Evolutionary conservation across 2,797 vertebrate genomes (phyloP), one percentile per base, ranked within the genome.

Genomic region (Pangasius macronema): DNA sequence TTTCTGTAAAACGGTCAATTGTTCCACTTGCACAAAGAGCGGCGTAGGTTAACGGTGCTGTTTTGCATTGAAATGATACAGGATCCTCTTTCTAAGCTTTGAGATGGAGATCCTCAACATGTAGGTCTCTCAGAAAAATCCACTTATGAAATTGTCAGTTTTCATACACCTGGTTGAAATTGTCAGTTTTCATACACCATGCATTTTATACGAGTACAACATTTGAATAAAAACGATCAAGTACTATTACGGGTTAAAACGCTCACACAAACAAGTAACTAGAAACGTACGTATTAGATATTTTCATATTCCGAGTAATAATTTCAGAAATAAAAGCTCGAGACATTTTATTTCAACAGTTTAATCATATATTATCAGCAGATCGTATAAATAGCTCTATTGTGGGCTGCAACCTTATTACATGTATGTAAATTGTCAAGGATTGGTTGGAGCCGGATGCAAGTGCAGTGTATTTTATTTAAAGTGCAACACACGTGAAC

Each of bases 1-100:
- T 91, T 91, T 86, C 68, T 89, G 85, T 86, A 88, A 92, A 90
- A 87, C n/a, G 65, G 86, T 92, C 87, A 91, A 82, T 91, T 89
- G 89, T 91, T 91, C 85, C 90, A 88, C 89, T 90, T 57, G 80
- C 85, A 72, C 85, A 79, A 87, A 88, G 85, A 86, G 51, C 80
- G 63, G 84, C 84, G 84, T 65, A 84, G 87, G 72, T 75, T 88
- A 83, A 82, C 65, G 33, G 73, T 72, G 75, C 80, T 88, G 73
- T 82, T 91, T 89, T 85, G 63, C 72, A 67, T 85, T 51, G 77
- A 86, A 83, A 86, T 82, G 65, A 88, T 79, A 82, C 59, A 73
- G 42, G 59, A 87, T 86, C 49, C 70, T 80, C 46, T 70, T 82
- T 67, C 33, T 27, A 70, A 87, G 67, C 72, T 87, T 59, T 67